Percentiles rank a stretch among this genome's conserved stretches.
Conservation (phyloP, 2,797 vertebrate genomes). For the Carduelis carduelis region DNA sequence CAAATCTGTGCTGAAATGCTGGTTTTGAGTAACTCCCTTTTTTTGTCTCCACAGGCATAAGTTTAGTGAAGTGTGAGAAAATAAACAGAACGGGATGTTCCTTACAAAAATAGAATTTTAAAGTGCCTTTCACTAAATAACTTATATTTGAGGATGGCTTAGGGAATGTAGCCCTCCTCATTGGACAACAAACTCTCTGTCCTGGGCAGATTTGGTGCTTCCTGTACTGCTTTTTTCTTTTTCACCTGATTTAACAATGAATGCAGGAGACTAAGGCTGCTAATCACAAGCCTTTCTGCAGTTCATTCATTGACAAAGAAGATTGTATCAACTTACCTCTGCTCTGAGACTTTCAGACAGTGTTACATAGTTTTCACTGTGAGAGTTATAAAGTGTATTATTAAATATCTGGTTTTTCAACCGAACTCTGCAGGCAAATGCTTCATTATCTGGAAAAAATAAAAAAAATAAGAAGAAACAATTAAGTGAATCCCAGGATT, state of each 20-base stretch:
- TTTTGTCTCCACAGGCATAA: neutral
- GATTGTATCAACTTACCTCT: conserved; percentile 37
- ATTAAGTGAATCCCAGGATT: neutral
- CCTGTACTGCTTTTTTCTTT: neutral
- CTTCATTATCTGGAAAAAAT: conserved; percentile 28
- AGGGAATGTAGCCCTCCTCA: neutral
- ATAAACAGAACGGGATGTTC: neutral
- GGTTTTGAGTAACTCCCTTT: neutral
- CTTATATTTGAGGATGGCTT: neutral
- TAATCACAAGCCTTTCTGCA: neutral
- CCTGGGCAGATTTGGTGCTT: neutral
- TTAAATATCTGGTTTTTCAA: neutral
- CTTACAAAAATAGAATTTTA: neutral
- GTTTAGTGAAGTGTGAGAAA: neutral
- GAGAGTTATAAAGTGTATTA: conserved; percentile 4
- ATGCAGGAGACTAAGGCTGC: neutral
- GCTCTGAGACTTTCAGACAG: neutral
- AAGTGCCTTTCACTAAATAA: neutral
- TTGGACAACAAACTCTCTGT: neutral
- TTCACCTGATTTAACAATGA: neutral
- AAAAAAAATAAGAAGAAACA: neutral
- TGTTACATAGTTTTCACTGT: neutral
- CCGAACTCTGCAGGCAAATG: neutral
- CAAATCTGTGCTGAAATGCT: neutral
- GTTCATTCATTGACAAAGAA: neutral